A percentile compares a stretch with the other conserved stretches of the same genome.
Conservation (phyloP, 2,888 invertebrate genomes). For the Ectemnius continuus region DNA sequence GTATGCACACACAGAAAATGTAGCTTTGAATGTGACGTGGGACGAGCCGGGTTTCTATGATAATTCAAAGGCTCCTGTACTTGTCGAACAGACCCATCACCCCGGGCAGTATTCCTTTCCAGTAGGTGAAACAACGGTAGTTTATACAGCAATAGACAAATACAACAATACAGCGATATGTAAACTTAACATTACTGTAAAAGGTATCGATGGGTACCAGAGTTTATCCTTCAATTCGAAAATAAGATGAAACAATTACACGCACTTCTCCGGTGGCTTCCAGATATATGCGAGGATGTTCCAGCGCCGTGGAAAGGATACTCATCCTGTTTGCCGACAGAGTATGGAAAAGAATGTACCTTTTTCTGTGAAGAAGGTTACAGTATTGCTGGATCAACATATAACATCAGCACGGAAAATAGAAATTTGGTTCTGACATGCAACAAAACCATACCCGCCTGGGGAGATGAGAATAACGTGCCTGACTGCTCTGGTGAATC, state of each 20-base stretch:
- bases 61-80: constrained; percentile 78
- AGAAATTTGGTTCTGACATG: constrained; percentile 69
- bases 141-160: constrained; percentile 81
- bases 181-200: constrained; percentile 81
- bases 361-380: constrained; percentile 82
- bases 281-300: constrained; percentile 77
- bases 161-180: constrained; percentile 82
- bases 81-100: constrained; percentile 74
- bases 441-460: constrained; percentile 47
- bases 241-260: no score
- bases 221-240: no score
- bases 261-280: constrained; percentile 14
- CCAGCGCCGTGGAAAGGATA: constrained; percentile 79
- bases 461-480: constrained; percentile 56
- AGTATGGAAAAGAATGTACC: constrained; percentile 79
- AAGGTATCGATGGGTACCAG: constrained; percentile 75
- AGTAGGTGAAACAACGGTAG: constrained; percentile 80
- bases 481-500: constrained; percentile 81
- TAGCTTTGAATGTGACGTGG: constrained; percentile 80
- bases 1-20: constrained; percentile 66
- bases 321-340: constrained; percentile 77
- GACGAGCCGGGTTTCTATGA: constrained; percentile 81
- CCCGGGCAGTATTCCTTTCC: constrained; percentile 79
- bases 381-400: constrained; percentile 79
- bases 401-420: constrained; percentile 52